phyloP scores from a whole-genome alignment of 2,888 invertebrate species.

The Lingula anatina region DNA sequence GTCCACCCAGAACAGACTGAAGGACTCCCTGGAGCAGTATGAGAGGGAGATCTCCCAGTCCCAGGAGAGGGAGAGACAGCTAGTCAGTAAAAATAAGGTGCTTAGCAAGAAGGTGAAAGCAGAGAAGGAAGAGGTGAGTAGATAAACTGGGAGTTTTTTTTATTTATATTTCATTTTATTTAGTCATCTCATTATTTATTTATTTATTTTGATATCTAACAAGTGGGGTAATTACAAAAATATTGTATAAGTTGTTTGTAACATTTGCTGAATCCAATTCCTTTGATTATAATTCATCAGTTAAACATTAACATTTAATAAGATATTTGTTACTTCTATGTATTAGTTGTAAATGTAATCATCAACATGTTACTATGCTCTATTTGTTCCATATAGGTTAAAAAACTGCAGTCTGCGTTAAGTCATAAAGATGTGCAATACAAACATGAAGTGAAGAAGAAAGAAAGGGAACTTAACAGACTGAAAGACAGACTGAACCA shows the following conservation, averaged over 20 bases:
- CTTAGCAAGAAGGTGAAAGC: constrained; percentile 28
- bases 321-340: no score
- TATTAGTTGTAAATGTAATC: no score
- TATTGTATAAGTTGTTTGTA: no score
- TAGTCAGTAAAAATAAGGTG: constrained; percentile 26
- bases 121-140: constrained; percentile 41
- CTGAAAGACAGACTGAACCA: constrained; percentile 44
- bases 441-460: constrained; percentile 47
- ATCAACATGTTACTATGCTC: no score
- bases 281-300: no score
- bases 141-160: neutral
- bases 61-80: constrained; percentile 38
- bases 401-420: constrained; percentile 32
- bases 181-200: neutral
- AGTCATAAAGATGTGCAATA: constrained; percentile 39
- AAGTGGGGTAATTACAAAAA: no score
- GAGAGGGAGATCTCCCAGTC: constrained; percentile 26
- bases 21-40: constrained; percentile 22
- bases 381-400: no score
- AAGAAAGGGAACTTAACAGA: constrained; percentile 36
- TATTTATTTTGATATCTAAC: neutral
- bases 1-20: constrained; percentile 22
- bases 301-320: no score
- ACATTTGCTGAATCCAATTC: no score
- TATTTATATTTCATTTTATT: neutral